Evolutionary conservation across 1,140 invertebrate genomes (phyloP).

Genomic region (Sarcophaga bullata): DNA sequence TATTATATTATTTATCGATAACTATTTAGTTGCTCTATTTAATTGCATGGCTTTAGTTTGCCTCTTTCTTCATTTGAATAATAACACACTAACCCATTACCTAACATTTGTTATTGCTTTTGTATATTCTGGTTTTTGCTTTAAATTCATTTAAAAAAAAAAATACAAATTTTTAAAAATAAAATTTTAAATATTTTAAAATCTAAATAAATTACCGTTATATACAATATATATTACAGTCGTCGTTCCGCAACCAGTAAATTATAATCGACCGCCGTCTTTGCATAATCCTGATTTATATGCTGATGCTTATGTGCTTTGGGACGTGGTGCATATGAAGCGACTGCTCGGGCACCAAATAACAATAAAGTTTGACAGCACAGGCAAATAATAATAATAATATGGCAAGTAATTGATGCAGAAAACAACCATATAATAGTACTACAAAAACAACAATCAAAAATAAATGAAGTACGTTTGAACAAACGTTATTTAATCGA

Average conservation of each 20-base stretch:
- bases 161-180: not conserved
- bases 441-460: constrained; percentile 48
- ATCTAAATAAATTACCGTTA: not conserved
- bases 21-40: too few relatives aligned
- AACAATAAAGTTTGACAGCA: constrained; percentile 71
- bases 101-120: not conserved
- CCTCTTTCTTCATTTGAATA: too few relatives aligned
- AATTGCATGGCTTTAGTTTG: too few relatives aligned
- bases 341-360: constrained; percentile 67
- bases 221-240: constrained; percentile 64
- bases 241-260: constrained; percentile 73
- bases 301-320: constrained; percentile 73
- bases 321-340: constrained; percentile 68
- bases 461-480: constrained; percentile 5
- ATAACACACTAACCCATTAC: not conserved
- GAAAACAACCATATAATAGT: not conserved
- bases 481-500: not conserved
- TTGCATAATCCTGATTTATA: constrained; percentile 70
- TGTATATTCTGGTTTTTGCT: not conserved
- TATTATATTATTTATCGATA: too few relatives aligned
- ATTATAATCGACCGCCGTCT: constrained; percentile 67
- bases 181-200: constrained; percentile 19
- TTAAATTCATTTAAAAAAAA: too few relatives aligned
- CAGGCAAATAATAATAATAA: constrained; percentile 39
- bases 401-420: not conserved